Base-by-base conservation (phyloP, 1,140 invertebrate species). In the Dermatophagoides farinae region DNA sequence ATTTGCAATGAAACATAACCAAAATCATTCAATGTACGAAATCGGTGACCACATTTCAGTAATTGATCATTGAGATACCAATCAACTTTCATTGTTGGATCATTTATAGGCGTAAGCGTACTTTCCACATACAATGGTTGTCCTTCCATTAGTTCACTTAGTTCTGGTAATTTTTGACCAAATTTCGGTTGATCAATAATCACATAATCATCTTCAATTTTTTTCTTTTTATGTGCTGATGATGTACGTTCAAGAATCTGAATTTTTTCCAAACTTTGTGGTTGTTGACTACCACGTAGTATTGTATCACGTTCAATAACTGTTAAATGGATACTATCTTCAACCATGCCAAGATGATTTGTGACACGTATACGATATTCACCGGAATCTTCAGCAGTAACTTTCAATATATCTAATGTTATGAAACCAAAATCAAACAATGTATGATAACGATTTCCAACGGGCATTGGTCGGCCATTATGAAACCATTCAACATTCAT, bases 1-100 rank as follows among this genome's bases (percentile, higher is more conserved):
- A 79, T 75, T 62, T 79, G 77, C 25, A 79, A 64, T 20, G 74
- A 70, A 11, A 78, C 76, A 67, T 74, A 76, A 22, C 77, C 76
- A 71, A 78, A 78, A 66, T 79, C 77, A 65, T 74, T 73, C 49
- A 72, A 72, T 25, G 77, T 77, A 47, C 73, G 74, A 68, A 77
- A 80, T 18, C 79, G 71, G 67, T 78, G 76, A 53, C 78, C 79
- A 68, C 52, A 20, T 66, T 84, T 82, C 65, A 95, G 81, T 1
- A 89, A 88, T 67, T 79, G 78, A 59, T 89, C 91, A 74, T 96
- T 88, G 69, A 86, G 83, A 71, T 80, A 91, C 91, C 91, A 96
- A 74, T 95, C 89, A 22, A 97, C 87, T 61, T 83, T 80, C 85
- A 96, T 90, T 0, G 86, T 89, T 8, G 88, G 86, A 74, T 96